phyloP scores from a whole-genome alignment of 2,797 vertebrate species.

The Mus caroli region DNA sequence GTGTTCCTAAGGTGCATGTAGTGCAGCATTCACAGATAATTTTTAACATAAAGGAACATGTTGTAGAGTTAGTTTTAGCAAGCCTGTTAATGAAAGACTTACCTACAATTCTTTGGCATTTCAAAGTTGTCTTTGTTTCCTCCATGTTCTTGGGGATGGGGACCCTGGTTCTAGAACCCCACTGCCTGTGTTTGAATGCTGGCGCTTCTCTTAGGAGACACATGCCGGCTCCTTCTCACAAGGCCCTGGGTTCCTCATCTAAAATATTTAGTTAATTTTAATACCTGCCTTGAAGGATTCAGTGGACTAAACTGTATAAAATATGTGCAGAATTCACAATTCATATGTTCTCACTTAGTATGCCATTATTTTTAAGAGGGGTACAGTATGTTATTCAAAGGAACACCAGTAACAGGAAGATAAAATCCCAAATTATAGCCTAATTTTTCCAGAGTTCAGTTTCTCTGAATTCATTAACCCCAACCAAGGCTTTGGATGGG shows the following conservation, averaged over 20 bases:
- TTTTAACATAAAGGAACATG: constrained; percentile 55
- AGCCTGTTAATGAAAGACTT: neutral
- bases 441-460: constrained; percentile 60
- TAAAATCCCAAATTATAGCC: constrained; percentile 38
- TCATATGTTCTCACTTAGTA: constrained; percentile 12
- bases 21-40: constrained; percentile 28
- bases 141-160: neutral
- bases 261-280: constrained; percentile 20
- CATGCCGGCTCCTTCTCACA: neutral
- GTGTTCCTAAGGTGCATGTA: constrained; percentile 33
- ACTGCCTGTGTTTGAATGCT: neutral
- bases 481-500: constrained; percentile 32
- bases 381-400: neutral
- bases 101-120: constrained; percentile 8
- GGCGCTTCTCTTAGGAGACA: neutral
- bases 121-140: constrained; percentile 33
- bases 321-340: constrained; percentile 22
- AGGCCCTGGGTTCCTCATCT: neutral
- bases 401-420: constrained; percentile 51
- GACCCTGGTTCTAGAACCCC: neutral
- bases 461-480: constrained; percentile 36
- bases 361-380: constrained; percentile 40
- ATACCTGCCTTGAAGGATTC: neutral
- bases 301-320: constrained; percentile 35
- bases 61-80: constrained; percentile 50